Base-by-base conservation (phyloP, 30 jellyfish, hydroid and myxozoan genomes). In the Aurelia sp. region DNA sequence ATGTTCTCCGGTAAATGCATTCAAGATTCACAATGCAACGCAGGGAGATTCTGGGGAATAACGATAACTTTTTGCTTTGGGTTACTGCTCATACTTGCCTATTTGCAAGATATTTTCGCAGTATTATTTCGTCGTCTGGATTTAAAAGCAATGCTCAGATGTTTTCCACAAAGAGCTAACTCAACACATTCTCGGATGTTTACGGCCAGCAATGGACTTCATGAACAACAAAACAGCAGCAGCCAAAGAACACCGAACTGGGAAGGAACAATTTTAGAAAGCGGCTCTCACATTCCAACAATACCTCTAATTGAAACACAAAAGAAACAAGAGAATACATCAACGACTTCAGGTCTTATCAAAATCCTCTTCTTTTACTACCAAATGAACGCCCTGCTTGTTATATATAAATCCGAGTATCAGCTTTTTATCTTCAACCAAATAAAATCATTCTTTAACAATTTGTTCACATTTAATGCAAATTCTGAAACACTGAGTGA, bases 301-400 rank as follows among this genome's bases (percentile, higher is more conserved):
- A 2, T 37, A 10, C 50, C 50, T 37, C 50, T 5, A 1, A 37
- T 37, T 37, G 50, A 37, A 37, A 37, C 9, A 37, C 50, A 37
- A 37, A 3, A 37, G 50, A 37, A 37, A 4, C 7, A 37, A 37
- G 50, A 37, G 50, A 37, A 37, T 37, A 37, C 59, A 66, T 76
- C 86, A 6, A 76, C 55, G 2, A 52, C 86, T 55, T 61, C 41
- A 15, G 86, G 86, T 11, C 18, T 76, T 2, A 76, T 76, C 61
- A 76, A 76, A 76, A 76, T 76, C 31, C 47, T 76, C 47, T 76
- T 76, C 76, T 76, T 76, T 58, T 55, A 51, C 51, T 76, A 76
- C 37, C 76, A 59, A 58, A 41, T 76, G 60, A 63, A 58, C 73
- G 70, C 86, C 27, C 19, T 76, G 61, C 47, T 58, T n/a, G 31